phyloP scores from a whole-genome alignment of 2,888 invertebrate genomes.

The Spodoptera exigua region DNA sequence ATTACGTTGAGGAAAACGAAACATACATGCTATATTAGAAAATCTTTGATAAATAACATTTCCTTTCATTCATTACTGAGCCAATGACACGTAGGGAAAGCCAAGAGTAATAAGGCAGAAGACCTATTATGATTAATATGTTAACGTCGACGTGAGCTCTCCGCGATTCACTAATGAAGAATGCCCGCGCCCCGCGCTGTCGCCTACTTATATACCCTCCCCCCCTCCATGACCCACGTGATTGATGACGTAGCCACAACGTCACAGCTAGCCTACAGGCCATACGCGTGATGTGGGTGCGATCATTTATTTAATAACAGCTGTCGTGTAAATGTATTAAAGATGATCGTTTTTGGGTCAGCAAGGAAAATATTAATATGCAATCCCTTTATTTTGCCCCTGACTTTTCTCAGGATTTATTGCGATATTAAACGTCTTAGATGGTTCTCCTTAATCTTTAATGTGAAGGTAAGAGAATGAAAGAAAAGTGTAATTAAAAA shows the following conservation, averaged over 20 bases:
- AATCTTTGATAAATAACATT: conserved; percentile 61
- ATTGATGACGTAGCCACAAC: conserved; percentile 81
- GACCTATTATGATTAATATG: conserved; percentile 77
- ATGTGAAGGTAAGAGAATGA: background rate
- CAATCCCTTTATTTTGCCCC: conserved; percentile 17
- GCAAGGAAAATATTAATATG: conserved; percentile 48
- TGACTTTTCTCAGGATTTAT: conserved; percentile 21
- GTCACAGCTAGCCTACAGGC: conserved; percentile 70
- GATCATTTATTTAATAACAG: conserved; percentile 72
- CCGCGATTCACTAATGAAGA: conserved; percentile 76
- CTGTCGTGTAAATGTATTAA: conserved; percentile 62
- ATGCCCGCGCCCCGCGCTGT: conserved; percentile 69
- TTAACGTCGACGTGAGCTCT: conserved; percentile 70
- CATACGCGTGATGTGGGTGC: conserved; percentile 76
- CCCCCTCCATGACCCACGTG: conserved; percentile 66
- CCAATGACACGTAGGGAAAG: conserved; percentile 59
- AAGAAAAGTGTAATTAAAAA: conserved; percentile 19
- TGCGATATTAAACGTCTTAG: conserved; percentile 27
- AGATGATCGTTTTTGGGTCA: conserved; percentile 61
- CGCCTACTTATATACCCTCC: conserved; percentile 68
- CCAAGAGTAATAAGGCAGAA: conserved; percentile 64
- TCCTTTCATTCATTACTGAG: conserved; percentile 60
- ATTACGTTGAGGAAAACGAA: conserved; percentile 13
- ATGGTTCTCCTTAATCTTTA: conserved; percentile 19
- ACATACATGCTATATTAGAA: conserved; percentile 30